Percentiles rank a stretch among this genome's conserved stretches.
Conservation (phyloP, 2,888 invertebrate genomes). For the Thymelicus sylvestris region DNA sequence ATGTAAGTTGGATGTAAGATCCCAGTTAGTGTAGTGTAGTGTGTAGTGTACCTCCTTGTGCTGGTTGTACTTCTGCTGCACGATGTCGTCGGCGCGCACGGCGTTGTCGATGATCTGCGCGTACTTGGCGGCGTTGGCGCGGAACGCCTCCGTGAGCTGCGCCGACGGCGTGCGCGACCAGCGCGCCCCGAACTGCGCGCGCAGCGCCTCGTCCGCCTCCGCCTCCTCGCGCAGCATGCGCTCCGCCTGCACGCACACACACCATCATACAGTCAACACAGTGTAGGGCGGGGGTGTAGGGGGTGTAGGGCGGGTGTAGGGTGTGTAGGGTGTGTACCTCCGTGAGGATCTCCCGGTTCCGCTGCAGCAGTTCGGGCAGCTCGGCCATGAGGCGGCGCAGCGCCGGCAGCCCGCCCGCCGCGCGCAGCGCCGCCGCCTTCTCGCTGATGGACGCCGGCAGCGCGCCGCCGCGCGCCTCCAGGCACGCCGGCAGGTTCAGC, state of each 20-base stretch:
- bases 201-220: conserved; percentile 94
- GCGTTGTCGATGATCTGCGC: conserved; percentile 96
- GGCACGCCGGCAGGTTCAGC: conserved; percentile 97
- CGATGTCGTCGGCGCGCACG: conserved; percentile 91
- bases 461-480: conserved; percentile 90
- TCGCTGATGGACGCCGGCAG: conserved; percentile 95
- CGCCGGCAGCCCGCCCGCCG: conserved; percentile 90
- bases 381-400: conserved; percentile 91
- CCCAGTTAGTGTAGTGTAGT: no score
- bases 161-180: conserved; percentile 96
- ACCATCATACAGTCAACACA: no score
- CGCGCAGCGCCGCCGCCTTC: conserved; percentile 91
- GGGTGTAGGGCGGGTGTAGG: no score
- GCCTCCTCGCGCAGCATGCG: conserved; percentile 95
- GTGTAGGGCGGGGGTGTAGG: no score
- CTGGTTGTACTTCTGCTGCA: conserved; percentile 93
- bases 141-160: conserved; percentile 95
- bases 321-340: conserved; percentile 85
- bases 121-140: conserved; percentile 96
- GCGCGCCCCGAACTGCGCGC: conserved; percentile 95
- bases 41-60: conserved; percentile 82
- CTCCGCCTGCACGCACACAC: conserved; percentile 85
- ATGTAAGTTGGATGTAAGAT: no score
- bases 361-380: conserved; percentile 94
- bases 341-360: conserved; percentile 95